Evolutionary conservation across 1,140 invertebrate genomes (phyloP).

Genomic region (Radopholus similis): DNA sequence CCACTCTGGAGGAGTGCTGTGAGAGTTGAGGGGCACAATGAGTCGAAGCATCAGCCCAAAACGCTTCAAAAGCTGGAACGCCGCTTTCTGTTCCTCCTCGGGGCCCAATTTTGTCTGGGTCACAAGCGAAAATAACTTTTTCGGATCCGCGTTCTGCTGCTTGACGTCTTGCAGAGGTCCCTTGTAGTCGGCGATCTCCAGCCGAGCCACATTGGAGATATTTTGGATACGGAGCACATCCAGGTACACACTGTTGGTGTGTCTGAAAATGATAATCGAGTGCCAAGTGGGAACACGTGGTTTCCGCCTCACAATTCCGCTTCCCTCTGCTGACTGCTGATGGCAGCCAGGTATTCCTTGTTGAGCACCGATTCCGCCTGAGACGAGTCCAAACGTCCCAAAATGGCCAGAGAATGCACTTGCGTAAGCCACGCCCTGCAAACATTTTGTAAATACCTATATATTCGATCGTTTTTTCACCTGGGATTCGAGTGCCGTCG

Average conservation of each 20-base stretch:
- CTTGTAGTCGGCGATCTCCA: conserved; percentile 1
- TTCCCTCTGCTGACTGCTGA: background rate
- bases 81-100: background rate
- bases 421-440: background rate
- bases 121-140: background rate
- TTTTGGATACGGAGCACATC: background rate
- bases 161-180: no score
- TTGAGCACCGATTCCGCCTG: conserved; percentile 8
- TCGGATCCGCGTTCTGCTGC: no score
- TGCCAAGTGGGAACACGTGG: background rate
- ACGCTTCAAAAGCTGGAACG: background rate
- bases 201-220: background rate
- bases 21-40: background rate
- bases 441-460: no score
- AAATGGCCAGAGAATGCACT: conserved; percentile 4
- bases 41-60: background rate
- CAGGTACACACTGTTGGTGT: background rate
- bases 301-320: background rate
- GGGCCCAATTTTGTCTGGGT: background rate
- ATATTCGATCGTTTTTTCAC: no score
- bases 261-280: background rate
- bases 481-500: background rate
- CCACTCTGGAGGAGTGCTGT: background rate
- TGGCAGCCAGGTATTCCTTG: background rate
- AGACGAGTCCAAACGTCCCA: background rate